Percentiles rank a stretch among this genome's conserved stretches.
Conservation (phyloP, 2,113 vertebrate species). For the Noturus placidus region DNA sequence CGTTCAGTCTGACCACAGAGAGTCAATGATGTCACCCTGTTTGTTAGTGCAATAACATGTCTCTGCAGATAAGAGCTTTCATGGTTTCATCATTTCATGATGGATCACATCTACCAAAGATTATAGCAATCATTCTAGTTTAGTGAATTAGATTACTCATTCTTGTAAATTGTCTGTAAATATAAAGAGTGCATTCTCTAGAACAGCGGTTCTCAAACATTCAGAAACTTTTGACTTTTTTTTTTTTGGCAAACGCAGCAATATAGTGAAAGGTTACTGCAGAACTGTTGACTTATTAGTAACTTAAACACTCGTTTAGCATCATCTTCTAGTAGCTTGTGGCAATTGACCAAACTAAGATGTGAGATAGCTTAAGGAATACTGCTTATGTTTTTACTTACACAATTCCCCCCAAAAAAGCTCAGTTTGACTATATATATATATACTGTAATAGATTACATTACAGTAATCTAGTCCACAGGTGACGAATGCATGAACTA, state of each 20-base stretch:
- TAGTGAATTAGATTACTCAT: not conserved
- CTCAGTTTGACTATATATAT: not conserved
- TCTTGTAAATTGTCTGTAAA: not conserved
- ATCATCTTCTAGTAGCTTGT: not conserved
- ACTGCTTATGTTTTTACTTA: not conserved
- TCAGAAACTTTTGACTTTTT: not conserved
- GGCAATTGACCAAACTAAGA: not conserved
- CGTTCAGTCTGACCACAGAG: constrained; percentile 25
- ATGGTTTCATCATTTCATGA: not conserved
- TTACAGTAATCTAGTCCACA: no score
- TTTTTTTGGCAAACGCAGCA: no score
- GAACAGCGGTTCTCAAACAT: not conserved
- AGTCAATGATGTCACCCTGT: constrained; percentile 46
- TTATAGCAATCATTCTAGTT: not conserved
- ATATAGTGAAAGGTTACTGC: no score
- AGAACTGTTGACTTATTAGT: no score
- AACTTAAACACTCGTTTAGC: not conserved
- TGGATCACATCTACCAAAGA: not conserved
- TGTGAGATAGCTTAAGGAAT: not conserved
- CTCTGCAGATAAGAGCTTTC: not conserved
- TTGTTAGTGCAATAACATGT: constrained; percentile 1
- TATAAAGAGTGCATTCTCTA: not conserved
- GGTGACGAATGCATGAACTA: no score
- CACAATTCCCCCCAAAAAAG: not conserved
- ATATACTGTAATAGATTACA: no score